Base-by-base conservation (phyloP, 2,888 invertebrate species). In the Tubulanus polymorphus region DNA sequence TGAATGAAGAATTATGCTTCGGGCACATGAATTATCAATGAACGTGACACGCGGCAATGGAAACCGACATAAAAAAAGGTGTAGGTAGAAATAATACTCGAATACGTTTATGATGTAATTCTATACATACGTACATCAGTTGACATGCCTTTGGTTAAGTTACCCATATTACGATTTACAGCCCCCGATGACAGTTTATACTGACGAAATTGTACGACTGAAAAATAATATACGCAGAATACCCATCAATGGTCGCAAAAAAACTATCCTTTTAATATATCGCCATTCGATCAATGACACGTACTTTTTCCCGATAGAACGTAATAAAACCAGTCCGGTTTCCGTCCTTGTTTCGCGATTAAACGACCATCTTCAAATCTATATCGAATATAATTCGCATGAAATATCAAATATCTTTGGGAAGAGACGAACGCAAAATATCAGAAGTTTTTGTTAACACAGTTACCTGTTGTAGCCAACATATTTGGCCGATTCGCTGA, bases 291-390 rank as follows among this genome's bases (percentile, higher is more conserved):
- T 2, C 2, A 48, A 28, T 30, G 10, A 32, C n/a, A 57, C 64
- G 54, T 61, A 75, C 75, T 60, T 71, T 71, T 74, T 18, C 76
- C 76, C 10, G 72, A 64, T 8, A 76, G 56, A 23, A 76, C 62
- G 56, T 67, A 75, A 56, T 76, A 76, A 50, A 76, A 72, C 25
- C 70, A 57, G 48, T 76, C 73, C 5, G 75, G 72, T 23, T 63
- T 57, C 23, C 69, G 59, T 6, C 72, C 73, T 60, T 76, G 75
- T 54, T 67, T 66, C 3, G 74, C 72, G 3, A 76, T 65, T 3
- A 75, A 63, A 46, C 76, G 59, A 37, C 69, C 69, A 54, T 70
- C 68, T 27, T 76, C 75, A 59, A 74, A 76, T 41, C 75, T 76
- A 58, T 12, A n/a, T n/a, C n/a, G n/a, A n/a, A n/a, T n/a, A n/a